Percentiles rank a stretch among this genome's conserved stretches.
Conservation (phyloP, 1,140 invertebrate genomes). For the Pseudachorutes palmiensis region DNA sequence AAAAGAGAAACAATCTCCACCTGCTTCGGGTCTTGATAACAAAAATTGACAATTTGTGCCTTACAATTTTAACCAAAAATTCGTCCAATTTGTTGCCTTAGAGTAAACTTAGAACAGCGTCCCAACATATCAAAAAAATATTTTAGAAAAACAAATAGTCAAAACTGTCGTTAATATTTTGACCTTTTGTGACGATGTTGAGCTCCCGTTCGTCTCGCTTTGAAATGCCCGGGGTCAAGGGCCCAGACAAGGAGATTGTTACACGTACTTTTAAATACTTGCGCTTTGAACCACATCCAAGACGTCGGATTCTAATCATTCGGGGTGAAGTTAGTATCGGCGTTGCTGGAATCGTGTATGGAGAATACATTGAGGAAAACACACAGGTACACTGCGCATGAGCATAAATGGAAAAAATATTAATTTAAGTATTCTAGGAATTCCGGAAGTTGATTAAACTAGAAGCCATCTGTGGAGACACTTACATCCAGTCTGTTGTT, state of each 20-base stretch:
- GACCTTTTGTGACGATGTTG: too few relatives aligned
- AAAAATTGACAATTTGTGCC: too few relatives aligned
- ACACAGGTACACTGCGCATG: not conserved
- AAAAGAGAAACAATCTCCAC: too few relatives aligned
- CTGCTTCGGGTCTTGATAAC: too few relatives aligned
- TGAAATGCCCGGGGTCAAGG: not conserved
- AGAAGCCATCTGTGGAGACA: slow-evolving; percentile 69
- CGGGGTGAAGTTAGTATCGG: slow-evolving; percentile 31
- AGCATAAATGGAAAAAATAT: slow-evolving; percentile 2
- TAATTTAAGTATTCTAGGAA: slow-evolving; percentile 47
- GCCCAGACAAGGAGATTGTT: slow-evolving; percentile 28
- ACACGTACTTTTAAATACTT: slow-evolving; percentile 32
- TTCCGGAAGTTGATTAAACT: slow-evolving; percentile 76
- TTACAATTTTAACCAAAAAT: too few relatives aligned
- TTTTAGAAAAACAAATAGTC: too few relatives aligned
- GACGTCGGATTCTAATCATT: slow-evolving; percentile 28
- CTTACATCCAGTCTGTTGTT: slow-evolving; percentile 69
- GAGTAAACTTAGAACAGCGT: too few relatives aligned
- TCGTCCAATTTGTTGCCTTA: too few relatives aligned
- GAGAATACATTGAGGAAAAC: not conserved
- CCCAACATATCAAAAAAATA: too few relatives aligned
- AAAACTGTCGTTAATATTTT: too few relatives aligned
- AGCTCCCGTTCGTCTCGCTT: not conserved
- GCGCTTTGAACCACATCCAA: slow-evolving; percentile 33
- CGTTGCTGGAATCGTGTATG: slow-evolving; percentile 16